These are phyloP conservation scores for Drosophila elegans DNA, from an alignment of 1,140 invertebrate genomes.

Conservation along the genomic window DNA sequence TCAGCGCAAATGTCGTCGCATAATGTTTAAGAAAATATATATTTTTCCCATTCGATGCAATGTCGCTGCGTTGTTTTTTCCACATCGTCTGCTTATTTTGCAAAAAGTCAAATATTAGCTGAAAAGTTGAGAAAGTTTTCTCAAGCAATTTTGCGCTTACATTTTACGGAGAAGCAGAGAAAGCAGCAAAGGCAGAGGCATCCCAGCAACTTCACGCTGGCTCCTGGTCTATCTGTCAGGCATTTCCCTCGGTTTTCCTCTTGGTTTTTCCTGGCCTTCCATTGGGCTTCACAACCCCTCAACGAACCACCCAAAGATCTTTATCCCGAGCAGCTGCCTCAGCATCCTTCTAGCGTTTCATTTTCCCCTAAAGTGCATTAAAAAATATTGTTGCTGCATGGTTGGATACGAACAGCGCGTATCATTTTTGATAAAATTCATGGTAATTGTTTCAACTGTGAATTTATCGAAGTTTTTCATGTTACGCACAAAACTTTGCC, in stretches of 20 bases:
- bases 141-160: slow-evolving; percentile 82
- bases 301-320: slow-evolving; percentile 40
- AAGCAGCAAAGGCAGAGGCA: slow-evolving; percentile 14
- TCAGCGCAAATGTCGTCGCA: slow-evolving; percentile 73
- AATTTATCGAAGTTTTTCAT: slow-evolving; percentile 83
- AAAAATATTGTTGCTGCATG: slow-evolving; percentile 84
- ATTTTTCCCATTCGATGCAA: slow-evolving; percentile 68
- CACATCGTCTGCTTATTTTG: slow-evolving; percentile 82
- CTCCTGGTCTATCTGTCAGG: slow-evolving; percentile 80
- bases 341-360: slow-evolving; percentile 65
- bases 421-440: slow-evolving; percentile 84
- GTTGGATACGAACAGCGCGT: slow-evolving; percentile 81
- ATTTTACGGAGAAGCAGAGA: slow-evolving; percentile 55
- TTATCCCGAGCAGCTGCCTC: slow-evolving; percentile 70
- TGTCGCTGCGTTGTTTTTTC: slow-evolving; percentile 76
- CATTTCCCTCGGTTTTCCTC: slow-evolving; percentile 50
- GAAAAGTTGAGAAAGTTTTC: slow-evolving; percentile 84
- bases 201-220: slow-evolving; percentile 38
- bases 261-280: slow-evolving; percentile 13
- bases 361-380: slow-evolving; percentile 83
- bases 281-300: slow-evolving; percentile 1
- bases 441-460: slow-evolving; percentile 84
- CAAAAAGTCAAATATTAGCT: slow-evolving; percentile 83
- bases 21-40: slow-evolving; percentile 72
- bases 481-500: slow-evolving; percentile 78